A percentile compares a stretch with the other conserved stretches of the same genome.
Conservation (phyloP, 2,888 invertebrate species). For the Monochamus alternatus region DNA sequence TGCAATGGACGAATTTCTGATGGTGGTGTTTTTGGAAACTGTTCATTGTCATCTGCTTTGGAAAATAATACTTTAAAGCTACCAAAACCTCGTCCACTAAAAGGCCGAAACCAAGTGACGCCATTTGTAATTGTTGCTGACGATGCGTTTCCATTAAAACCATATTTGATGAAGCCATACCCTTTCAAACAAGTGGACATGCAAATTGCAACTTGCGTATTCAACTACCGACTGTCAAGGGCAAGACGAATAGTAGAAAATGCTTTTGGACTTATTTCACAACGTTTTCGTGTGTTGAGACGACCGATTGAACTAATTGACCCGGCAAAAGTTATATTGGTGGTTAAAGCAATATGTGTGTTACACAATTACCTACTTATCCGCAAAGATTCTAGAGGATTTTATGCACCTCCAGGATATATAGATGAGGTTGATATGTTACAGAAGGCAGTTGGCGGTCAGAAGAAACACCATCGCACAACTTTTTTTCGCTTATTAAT, state of each 20-base stretch:
- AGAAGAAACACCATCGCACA: slow-evolving; percentile 9
- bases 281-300: not conserved
- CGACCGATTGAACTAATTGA: not conserved
- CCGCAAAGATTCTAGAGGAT: not conserved
- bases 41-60: slow-evolving; percentile 7
- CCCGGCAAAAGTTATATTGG: not conserved
- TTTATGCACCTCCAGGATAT: not conserved
- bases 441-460: not conserved
- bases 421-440: not conserved
- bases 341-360: slow-evolving; percentile 1
- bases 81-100: not conserved
- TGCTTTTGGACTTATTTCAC: too few species aligned
- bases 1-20: not conserved
- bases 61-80: slow-evolving; percentile 1
- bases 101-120: not conserved
- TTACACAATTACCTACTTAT: slow-evolving; percentile 6
- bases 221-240: slow-evolving; percentile 2
- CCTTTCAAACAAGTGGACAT: not conserved
- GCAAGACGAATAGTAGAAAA: not conserved
- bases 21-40: not conserved
- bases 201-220: not conserved
- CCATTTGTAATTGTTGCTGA: slow-evolving; percentile 1
- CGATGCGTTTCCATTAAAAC: not conserved
- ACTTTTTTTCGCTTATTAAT: slow-evolving; percentile 1
- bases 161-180: not conserved